phyloP scores from a whole-genome alignment of 2,888 invertebrate species.

The Brachypalpus laphriformis region DNA sequence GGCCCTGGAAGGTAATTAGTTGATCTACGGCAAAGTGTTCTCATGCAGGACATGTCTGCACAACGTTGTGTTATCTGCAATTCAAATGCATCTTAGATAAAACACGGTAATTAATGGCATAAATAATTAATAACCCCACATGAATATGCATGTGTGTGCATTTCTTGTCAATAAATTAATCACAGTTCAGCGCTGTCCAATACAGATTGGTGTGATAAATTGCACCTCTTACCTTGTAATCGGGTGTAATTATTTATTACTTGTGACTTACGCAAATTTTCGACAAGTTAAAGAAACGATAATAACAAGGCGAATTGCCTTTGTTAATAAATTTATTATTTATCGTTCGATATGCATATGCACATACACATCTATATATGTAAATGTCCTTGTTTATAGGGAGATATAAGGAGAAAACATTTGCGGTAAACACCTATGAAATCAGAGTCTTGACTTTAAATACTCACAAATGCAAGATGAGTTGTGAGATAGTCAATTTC shows the following conservation, averaged over 20 bases:
- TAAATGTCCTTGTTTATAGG: background rate
- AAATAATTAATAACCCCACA: constrained; percentile 59
- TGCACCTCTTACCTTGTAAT: constrained; percentile 56
- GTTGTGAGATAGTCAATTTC: too few relatives aligned
- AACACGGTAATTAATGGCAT: constrained; percentile 66
- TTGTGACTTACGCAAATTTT: constrained; percentile 55
- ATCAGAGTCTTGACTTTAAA: too few relatives aligned
- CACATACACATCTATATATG: background rate
- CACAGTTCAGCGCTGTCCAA: constrained; percentile 50
- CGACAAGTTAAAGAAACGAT: constrained; percentile 34
- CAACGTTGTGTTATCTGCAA: constrained; percentile 32
- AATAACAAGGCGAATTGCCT: constrained; percentile 19
- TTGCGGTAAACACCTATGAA: too few relatives aligned
- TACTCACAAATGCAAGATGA: too few relatives aligned
- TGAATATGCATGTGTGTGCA: constrained; percentile 68
- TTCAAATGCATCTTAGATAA: constrained; percentile 67
- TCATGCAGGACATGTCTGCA: constrained; percentile 19
- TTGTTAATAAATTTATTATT: background rate
- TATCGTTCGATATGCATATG: too few relatives aligned
- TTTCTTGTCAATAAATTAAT: constrained; percentile 73
- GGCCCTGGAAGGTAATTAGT: constrained; percentile 29
- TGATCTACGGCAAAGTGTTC: constrained; percentile 4
- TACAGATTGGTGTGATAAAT: constrained; percentile 65
- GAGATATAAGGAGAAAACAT: too few relatives aligned
- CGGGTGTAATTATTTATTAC: constrained; percentile 54